Conservation (phyloP, 2,113 vertebrate species). For the Labeo rohita region DNA sequence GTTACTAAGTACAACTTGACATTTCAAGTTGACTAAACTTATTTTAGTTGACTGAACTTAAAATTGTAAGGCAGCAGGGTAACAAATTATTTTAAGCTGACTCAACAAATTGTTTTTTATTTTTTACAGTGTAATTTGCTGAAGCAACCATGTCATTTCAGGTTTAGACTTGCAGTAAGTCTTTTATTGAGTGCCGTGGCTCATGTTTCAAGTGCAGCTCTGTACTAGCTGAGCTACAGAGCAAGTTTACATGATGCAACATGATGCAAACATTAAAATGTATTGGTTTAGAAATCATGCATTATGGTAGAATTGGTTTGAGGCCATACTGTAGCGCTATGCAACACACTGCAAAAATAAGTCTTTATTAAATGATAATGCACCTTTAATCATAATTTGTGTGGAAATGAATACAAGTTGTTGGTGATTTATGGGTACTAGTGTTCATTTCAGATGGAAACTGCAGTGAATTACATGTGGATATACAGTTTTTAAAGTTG, state of each 20-base stretch:
- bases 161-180: no score
- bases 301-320: background rate
- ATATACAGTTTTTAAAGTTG: background rate
- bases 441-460: background rate
- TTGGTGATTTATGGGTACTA: background rate
- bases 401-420: background rate
- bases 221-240: background rate
- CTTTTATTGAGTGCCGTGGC: background rate
- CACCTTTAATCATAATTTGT: background rate
- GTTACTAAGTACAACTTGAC: no score
- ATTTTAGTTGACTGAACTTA: no score
- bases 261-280: background rate
- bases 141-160: no score
- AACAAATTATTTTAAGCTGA: no score
- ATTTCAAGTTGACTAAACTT: no score
- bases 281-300: background rate
- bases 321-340: background rate
- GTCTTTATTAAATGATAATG: background rate
- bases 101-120: no score
- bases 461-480: background rate
- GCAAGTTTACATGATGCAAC: background rate
- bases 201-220: background rate
- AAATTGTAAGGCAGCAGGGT: no score
- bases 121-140: no score
- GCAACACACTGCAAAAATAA: background rate